Base-by-base conservation (phyloP, 2,888 invertebrate species). In the Latheticus oryzae region DNA sequence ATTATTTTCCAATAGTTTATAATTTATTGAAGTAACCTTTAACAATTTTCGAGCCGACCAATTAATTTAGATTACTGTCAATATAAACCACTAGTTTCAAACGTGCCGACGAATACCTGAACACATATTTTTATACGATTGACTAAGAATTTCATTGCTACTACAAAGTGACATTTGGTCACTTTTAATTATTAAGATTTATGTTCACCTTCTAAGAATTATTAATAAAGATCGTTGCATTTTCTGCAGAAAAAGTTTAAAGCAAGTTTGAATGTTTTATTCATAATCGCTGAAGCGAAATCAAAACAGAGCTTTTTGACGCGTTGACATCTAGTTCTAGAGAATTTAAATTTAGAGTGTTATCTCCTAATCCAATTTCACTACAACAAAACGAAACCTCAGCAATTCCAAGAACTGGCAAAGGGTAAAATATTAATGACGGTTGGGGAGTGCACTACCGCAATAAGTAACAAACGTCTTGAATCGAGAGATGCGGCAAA, bases 401-500 rank as follows among this genome's bases (percentile, higher is more conserved):
- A 62, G 60, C 61, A 52, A 63, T 56, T 65, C 64, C 62, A 59
- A 60, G 64, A 65, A 67, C 62, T 62, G 67, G 67, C 62, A 68
- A 69, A 66, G 68, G 68, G 65, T 66, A 65, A 66, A 69, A 68
- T 67, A 67, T 68, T 65, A 65, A 67, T 64, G 65, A 65, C 55
- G 58, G 52, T 42, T 37, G 53, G 45, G 53, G 45, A 19, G 43
- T 43, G 45, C 37, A 45, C 52, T 42, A 42, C 42, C 52, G 52
- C 52, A 42, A 42, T 52, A 52, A 54, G 53, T 54, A 54, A 54
- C 53, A 45, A 38, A 52, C 38, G 58, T 58, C 52, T 58, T 45
- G 48, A 56, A 56, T 48, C 40, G 32, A 28, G 38, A 21, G 21
- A 37, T 28, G 16, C 23, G 40, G 32, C 52, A 52, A 52, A 58